A percentile compares a stretch with the other conserved stretches of the same genome.
Evolutionary conservation across 2,888 invertebrate species (phyloP).

Genomic region (Sesamia inferens): DNA sequence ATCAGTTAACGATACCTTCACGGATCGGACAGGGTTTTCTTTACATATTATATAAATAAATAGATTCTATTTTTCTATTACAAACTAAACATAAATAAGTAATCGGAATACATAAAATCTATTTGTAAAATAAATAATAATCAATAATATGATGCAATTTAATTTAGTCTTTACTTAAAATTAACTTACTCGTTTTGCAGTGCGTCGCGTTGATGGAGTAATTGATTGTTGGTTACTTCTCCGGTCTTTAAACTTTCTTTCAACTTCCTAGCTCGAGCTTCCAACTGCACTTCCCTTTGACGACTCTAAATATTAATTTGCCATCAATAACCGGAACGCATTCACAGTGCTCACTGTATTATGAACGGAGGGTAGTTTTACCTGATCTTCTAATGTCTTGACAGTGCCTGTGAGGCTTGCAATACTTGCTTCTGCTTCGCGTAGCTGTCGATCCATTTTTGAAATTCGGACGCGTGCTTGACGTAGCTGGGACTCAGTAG

Average conservation of each 20-base stretch:
- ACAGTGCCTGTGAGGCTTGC: constrained; percentile 82
- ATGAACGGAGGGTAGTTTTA: constrained; percentile 50
- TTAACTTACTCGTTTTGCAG: constrained; percentile 79
- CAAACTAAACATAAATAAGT: too few relatives aligned
- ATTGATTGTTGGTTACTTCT: constrained; percentile 80
- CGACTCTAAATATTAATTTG: constrained; percentile 75
- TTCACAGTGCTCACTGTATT: neutral
- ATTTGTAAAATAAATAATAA: too few relatives aligned
- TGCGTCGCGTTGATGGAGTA: constrained; percentile 81
- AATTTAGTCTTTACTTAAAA: neutral
- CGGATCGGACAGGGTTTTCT: too few relatives aligned
- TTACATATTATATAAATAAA: too few relatives aligned
- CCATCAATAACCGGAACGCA: neutral
- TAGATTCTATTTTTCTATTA: too few relatives aligned
- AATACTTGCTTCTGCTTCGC: constrained; percentile 85
- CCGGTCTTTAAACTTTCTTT: constrained; percentile 85
- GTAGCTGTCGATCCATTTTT: constrained; percentile 86
- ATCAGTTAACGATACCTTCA: too few relatives aligned
- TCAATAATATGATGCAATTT: neutral
- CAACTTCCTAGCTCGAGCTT: constrained; percentile 85
- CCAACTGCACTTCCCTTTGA: constrained; percentile 83
- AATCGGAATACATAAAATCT: too few relatives aligned
- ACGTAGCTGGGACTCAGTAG: constrained; percentile 79
- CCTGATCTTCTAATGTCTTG: constrained; percentile 86
- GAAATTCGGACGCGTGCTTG: constrained; percentile 78